These are phyloP conservation scores for Thunnus maccoyii DNA, from an alignment of 2,113 vertebrate genomes.

Conservation along the genomic window DNA sequence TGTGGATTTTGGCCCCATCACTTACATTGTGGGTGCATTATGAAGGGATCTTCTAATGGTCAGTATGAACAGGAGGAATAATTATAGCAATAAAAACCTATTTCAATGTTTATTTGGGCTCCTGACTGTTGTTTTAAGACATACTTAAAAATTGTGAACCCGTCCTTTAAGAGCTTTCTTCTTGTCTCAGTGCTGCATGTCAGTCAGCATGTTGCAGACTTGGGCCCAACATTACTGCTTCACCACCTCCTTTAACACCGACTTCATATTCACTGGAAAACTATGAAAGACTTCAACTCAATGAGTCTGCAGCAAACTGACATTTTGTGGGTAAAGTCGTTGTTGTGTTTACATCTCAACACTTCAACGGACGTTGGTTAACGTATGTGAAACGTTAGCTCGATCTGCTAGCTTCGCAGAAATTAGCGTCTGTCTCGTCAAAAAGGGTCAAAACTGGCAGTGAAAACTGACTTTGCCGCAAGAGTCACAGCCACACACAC, in stretches of 20 bases:
- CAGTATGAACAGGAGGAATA: too few species aligned
- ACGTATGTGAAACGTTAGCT: constrained; percentile 34
- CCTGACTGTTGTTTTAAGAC: too few species aligned
- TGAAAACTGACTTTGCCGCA: not conserved
- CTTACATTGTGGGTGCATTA: too few species aligned
- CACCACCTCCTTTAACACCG: not conserved
- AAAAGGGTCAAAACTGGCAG: constrained; percentile 35
- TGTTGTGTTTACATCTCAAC: not conserved
- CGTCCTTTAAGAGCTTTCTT: too few species aligned
- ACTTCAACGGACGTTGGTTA: not conserved
- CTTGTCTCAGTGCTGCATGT: not conserved
- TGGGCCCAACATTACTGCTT: constrained; percentile 11
- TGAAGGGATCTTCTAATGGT: too few species aligned
- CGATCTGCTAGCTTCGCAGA: constrained; percentile 12
- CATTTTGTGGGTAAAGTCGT: not conserved
- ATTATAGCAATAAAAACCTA: too few species aligned
- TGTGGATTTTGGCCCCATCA: too few species aligned
- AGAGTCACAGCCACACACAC: not conserved
- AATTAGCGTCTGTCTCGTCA: constrained; percentile 35
- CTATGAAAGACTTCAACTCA: not conserved
- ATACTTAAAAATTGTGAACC: too few species aligned
- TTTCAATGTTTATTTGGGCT: too few species aligned
- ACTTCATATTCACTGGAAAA: not conserved
- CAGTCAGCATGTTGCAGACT: constrained; percentile 14
- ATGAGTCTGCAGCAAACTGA: not conserved